Conservation (phyloP, 2,888 invertebrate species). For the Fragum fragum region DNA sequence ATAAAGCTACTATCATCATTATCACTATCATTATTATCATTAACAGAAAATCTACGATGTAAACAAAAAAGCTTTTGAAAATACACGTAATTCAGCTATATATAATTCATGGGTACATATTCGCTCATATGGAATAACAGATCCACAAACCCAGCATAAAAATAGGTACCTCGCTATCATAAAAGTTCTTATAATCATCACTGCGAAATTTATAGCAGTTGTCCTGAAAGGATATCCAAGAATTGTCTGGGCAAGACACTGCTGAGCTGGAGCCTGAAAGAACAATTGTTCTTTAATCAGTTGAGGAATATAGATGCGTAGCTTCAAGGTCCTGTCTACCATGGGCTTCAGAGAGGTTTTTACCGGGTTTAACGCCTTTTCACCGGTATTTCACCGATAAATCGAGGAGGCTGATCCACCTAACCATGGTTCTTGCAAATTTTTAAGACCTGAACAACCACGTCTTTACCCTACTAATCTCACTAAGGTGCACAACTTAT, state of each 20-base stretch:
- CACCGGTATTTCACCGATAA: no score
- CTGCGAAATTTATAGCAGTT: conserved; percentile 6
- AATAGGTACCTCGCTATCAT: conserved; percentile 1
- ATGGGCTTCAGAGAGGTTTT: no score
- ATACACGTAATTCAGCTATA: not conserved
- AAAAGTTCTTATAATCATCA: conserved; percentile 15
- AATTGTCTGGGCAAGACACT: not conserved
- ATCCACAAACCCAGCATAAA: not conserved
- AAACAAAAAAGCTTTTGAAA: not conserved
- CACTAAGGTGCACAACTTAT: no score
- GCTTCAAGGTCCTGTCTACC: no score
- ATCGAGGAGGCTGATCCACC: no score
- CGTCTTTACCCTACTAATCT: no score
- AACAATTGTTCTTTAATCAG: not conserved
- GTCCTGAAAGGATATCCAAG: not conserved
- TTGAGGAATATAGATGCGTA: no score
- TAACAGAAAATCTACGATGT: not conserved
- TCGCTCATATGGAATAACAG: not conserved
- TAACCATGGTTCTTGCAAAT: no score
- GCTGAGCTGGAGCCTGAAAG: not conserved
- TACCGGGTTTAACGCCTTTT: no score
- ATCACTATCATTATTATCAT: not conserved
- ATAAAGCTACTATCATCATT: no score
- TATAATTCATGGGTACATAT: not conserved
- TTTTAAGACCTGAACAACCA: no score